These are phyloP conservation scores for Oncorhynchus mykiss DNA, from an alignment of 2,113 vertebrate species.

Conservation along the genomic window DNA sequence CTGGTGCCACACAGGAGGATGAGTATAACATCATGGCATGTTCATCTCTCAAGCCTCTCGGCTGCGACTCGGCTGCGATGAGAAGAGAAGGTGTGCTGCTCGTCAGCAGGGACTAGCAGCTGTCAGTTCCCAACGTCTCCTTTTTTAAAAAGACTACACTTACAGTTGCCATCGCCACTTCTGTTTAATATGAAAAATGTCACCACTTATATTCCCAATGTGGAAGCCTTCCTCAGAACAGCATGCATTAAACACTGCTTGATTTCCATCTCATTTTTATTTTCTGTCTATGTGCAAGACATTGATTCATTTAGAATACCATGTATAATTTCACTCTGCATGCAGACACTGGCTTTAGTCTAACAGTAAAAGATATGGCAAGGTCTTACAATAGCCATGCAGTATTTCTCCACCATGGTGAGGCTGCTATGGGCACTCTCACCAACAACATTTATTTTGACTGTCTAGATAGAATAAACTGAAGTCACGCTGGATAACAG, in stretches of 20 bases:
- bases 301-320: neutral
- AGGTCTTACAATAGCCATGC: neutral
- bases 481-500: too few species aligned
- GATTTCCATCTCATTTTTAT: conserved; percentile 1
- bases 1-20: conserved; percentile 50
- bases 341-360: neutral
- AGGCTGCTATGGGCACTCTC: neutral
- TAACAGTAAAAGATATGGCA: neutral
- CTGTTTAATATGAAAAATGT: conserved; percentile 59
- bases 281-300: neutral
- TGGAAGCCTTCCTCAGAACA: conserved; percentile 29
- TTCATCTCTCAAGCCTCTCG: conserved; percentile 48
- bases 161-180: conserved; percentile 51
- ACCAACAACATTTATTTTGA: conserved; percentile 4
- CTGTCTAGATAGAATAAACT: too few species aligned
- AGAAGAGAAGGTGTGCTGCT: conserved; percentile 35
- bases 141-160: conserved; percentile 27
- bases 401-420: neutral
- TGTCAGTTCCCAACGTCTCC: conserved; percentile 56
- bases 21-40: conserved; percentile 43
- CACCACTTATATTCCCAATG: conserved; percentile 25
- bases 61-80: conserved; percentile 35
- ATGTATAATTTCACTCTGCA: neutral
- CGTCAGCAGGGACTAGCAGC: conserved; percentile 43
- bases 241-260: conserved; percentile 20